Conservation (phyloP, 2,888 invertebrate species). For the Melipona bicolor region DNA sequence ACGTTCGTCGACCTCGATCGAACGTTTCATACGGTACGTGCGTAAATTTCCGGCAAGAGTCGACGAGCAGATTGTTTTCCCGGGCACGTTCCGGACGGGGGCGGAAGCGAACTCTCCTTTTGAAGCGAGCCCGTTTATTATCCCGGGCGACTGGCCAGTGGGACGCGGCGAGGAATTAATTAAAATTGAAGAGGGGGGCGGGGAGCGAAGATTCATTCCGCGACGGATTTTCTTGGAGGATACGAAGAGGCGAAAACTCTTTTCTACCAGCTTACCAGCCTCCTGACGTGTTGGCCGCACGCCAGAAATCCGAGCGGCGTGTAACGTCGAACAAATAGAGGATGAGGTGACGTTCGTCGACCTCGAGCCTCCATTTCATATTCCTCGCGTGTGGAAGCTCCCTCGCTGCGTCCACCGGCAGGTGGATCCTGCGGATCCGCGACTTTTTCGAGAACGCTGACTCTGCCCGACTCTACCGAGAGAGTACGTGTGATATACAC, state of each 20-base stretch:
- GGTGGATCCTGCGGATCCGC: conserved; percentile 16
- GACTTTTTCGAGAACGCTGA: conserved; percentile 15
- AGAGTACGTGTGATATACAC: background rate
- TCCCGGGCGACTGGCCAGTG: background rate
- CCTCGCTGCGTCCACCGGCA: background rate
- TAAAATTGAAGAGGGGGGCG: conserved; percentile 20
- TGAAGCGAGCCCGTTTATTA: conserved; percentile 17
- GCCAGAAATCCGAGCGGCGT: conserved; percentile 56
- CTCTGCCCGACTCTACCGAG: background rate
- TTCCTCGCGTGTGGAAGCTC: conserved; percentile 57
- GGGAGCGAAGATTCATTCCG: conserved; percentile 11
- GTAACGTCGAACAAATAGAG: conserved; percentile 55
- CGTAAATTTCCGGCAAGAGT: conserved; percentile 19
- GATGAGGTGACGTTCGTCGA: conserved; percentile 60
- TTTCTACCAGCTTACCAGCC: conserved; percentile 1
- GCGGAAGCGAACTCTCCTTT: background rate
- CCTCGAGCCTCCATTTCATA: conserved; percentile 60
- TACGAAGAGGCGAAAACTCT: conserved; percentile 24
- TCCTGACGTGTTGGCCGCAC: conserved; percentile 43
- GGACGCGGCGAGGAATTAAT: conserved; percentile 41
- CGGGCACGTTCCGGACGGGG: conserved; percentile 13
- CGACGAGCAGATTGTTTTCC: conserved; percentile 35
- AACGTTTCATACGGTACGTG: conserved; percentile 37
- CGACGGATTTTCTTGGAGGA: background rate
- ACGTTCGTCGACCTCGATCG: conserved; percentile 40